Evolutionary conservation across 2,888 invertebrate species (phyloP).

Genomic region (Papilio demoleus): DNA sequence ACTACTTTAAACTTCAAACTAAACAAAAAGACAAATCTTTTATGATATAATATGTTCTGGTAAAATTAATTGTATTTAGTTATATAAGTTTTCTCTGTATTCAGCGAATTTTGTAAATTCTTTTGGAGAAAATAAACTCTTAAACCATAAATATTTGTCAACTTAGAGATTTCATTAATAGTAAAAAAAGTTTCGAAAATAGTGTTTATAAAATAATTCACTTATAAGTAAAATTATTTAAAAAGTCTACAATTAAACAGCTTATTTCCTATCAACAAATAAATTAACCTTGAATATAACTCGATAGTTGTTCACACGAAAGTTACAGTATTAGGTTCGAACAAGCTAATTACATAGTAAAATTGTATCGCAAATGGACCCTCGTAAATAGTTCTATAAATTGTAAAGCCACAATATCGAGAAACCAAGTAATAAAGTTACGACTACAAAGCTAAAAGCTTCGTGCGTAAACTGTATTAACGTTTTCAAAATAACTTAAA

Average conservation of each 20-base stretch:
- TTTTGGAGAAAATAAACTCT: too few species aligned
- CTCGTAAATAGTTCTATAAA: constrained; percentile 31
- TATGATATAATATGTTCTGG: too few species aligned
- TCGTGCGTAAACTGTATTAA: constrained; percentile 13
- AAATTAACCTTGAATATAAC: background rate
- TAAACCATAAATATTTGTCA: too few species aligned
- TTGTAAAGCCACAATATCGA: constrained; percentile 28
- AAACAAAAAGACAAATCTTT: background rate
- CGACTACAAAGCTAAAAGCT: constrained; percentile 24
- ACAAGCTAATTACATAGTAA: constrained; percentile 27
- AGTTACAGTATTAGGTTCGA: constrained; percentile 14
- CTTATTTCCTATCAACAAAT: background rate
- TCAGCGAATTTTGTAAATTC: too few species aligned
- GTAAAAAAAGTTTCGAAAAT: too few species aligned
- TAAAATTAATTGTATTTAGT: too few species aligned
- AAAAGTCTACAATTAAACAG: background rate
- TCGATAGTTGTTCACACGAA: background rate
- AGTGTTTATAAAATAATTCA: too few species aligned
- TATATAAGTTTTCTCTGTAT: too few species aligned
- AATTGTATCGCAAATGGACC: constrained; percentile 18
- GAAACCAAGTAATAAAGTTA: constrained; percentile 31
- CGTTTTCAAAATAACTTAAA: constrained; percentile 28
- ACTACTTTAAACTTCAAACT: background rate
- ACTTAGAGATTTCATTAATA: too few species aligned
- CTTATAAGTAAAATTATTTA: background rate